Evolutionary conservation across 2,888 invertebrate species (phyloP), one percentile per base, ranked within the genome.

Genomic region (Eilema caniola): DNA sequence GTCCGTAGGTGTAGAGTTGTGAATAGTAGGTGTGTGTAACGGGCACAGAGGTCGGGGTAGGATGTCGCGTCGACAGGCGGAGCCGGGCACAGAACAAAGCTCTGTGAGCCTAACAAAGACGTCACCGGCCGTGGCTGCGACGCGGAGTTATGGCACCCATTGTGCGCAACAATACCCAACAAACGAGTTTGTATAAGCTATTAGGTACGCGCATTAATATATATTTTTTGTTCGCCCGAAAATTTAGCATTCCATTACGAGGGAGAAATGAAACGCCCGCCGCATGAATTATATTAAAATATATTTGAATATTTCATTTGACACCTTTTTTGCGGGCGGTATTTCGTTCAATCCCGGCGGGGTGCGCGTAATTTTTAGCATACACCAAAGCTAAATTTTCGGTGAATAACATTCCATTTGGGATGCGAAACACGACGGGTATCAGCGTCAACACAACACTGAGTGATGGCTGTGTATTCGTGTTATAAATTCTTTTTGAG

Each of bases 241-340:
- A 95, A 95, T 95, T 95, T 94, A 93, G 95, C 95, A 95, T 95
- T 95, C 95, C 95, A 95, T 95, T 95, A 95, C 94, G 92, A 92
- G 95, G 95, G 95, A 94, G 95, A 95, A 95, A 95, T 95, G 95
- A 94, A 95, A 95, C 94, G 94, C 95, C 94, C 94, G 95, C 95
- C 93, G 95, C 94, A 95, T 95, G 95, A 95, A 95, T 95, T 95
- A 95, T 95, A 95, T 95, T 95, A 95, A 95, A 95, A 95, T 95
- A 95, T 95, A 95, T 95, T 95, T 95, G 95, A 95, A 95, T 95
- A 95, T 95, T 95, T 95, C 95, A 95, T 95, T 95, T 95, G 95
- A 95, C 95, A 95, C 95, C 95, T 95, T 95, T 95, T 94, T 95
- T 93, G 92, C 92, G 90, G 89, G 91, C 85, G 93, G 93, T 92